A percentile compares a stretch with the other conserved stretches of the same genome.
These are phyloP conservation scores for Rhadinocentrus ornatus DNA, from an alignment of 2,797 vertebrate species.

Conservation along the genomic window DNA sequence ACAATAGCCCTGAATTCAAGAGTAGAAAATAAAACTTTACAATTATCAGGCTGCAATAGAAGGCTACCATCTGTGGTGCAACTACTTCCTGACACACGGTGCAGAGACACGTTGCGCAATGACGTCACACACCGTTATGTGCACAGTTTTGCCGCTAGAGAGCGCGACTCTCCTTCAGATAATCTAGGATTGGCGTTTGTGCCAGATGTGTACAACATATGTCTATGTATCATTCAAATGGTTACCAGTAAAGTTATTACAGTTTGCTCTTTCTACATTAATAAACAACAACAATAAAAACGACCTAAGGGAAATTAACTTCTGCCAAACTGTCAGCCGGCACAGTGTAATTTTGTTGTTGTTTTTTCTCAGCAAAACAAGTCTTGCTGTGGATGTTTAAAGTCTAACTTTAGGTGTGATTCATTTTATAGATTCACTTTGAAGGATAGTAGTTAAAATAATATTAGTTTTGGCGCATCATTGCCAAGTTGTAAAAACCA, in stretches of 20 bases:
- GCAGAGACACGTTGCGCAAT: conserved; percentile 31
- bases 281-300: background rate
- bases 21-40: background rate
- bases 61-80: background rate
- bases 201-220: background rate
- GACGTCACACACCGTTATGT: conserved; percentile 32
- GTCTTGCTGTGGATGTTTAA: background rate
- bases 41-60: background rate
- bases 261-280: background rate
- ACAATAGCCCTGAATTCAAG: rapidly evolving
- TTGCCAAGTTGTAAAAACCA: too few species aligned
- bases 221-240: background rate
- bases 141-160: conserved; percentile 28
- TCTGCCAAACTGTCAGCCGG: background rate
- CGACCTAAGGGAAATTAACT: background rate
- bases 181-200: too few species aligned
- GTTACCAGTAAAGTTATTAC: background rate
- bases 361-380: background rate
- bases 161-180: conserved; percentile 26
- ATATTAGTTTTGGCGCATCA: background rate
- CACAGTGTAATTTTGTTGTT: background rate
- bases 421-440: background rate
- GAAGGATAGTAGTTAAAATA: background rate
- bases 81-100: conserved; percentile 75
- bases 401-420: background rate